These are phyloP conservation scores for Machimus rusticus DNA, from an alignment of 2,888 invertebrate species.

Conservation along the genomic window DNA sequence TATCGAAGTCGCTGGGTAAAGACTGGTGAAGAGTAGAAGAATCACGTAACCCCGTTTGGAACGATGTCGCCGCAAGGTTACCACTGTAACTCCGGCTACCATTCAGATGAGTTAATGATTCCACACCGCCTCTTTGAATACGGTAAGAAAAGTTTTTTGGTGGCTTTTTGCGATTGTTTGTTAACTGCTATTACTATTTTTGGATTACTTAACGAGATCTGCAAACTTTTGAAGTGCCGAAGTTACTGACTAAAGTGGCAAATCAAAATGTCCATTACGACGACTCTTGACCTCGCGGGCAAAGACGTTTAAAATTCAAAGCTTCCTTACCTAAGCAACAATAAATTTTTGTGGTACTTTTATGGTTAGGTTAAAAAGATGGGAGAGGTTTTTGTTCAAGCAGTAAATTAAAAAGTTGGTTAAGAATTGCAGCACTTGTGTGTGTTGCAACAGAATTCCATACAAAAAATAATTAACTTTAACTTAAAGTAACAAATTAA, in stretches of 20 bases:
- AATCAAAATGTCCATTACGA: neutral
- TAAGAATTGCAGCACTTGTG: neutral
- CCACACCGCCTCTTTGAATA: neutral
- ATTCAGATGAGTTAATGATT: constrained; percentile 26
- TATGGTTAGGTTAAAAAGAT: neutral
- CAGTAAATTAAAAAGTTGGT: neutral
- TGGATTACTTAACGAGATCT: neutral
- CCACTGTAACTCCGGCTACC: neutral
- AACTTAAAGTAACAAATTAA: no score
- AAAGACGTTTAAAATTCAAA: neutral
- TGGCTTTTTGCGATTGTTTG: neutral
- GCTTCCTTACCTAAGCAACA: neutral
- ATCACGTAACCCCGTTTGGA: constrained; percentile 14
- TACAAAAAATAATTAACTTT: no score
- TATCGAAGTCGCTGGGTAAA: neutral
- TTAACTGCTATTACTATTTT: neutral
- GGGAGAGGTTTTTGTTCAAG: neutral
- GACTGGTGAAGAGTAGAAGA: neutral
- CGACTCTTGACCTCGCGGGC: neutral
- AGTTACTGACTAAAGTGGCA: neutral
- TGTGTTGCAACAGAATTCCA: neutral
- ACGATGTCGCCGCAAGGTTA: constrained; percentile 18
- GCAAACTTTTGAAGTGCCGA: neutral
- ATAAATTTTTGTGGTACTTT: neutral
- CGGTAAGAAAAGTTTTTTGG: neutral